Base-by-base conservation (phyloP, 2,113 vertebrate genomes). In the Oenanthe melanoleuca region DNA sequence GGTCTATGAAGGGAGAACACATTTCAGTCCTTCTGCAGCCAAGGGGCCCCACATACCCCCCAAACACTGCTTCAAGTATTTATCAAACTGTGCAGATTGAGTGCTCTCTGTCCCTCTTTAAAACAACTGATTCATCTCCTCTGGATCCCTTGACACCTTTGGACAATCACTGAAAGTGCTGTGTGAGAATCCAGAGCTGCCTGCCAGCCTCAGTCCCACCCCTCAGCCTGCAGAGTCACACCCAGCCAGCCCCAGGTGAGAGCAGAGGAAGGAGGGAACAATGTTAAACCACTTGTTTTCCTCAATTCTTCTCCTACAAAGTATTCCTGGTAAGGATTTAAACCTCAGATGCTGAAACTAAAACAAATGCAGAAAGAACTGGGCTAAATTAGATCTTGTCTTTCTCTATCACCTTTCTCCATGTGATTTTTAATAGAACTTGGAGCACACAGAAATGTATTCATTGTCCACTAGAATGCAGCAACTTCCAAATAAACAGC, bases 31-130 rank as follows among this genome's bases (percentile, higher is more conserved):
- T 8, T n/a, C 13, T 14, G 31, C 53, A 63, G 0, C 31, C 3
- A 0, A 19, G 25, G 23, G 29, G n/a, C 14, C 44, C 37, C 11
- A 5, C 2, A 3, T 0, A 15, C 3, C 26, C 28, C 19, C 25
- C 7, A 4, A 7, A 45, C 0, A 7, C 18, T 44, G 29, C 64
- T 33, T 42, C 23, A 50, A 29, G 16, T 9, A 9, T 16, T 70
- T 28, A 17, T 23, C 18, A 10, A 23, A 28, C 44, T 59, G 18
- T 11, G 5, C 31, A 14, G 38, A 13, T 0, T 4, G 22, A 11
- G 60, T 9, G 29, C 17, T 38, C 47, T 75, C 69, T 60, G 15
- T 10, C n/a, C 7, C 38, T 40, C 65, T 40, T 20, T 9, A 81
- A 60, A 84, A 34, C 69, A 14, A 2, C 37, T 5, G 25, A 25